Conservation (phyloP, 2,888 invertebrate genomes). For the Hedychridium roseum region DNA sequence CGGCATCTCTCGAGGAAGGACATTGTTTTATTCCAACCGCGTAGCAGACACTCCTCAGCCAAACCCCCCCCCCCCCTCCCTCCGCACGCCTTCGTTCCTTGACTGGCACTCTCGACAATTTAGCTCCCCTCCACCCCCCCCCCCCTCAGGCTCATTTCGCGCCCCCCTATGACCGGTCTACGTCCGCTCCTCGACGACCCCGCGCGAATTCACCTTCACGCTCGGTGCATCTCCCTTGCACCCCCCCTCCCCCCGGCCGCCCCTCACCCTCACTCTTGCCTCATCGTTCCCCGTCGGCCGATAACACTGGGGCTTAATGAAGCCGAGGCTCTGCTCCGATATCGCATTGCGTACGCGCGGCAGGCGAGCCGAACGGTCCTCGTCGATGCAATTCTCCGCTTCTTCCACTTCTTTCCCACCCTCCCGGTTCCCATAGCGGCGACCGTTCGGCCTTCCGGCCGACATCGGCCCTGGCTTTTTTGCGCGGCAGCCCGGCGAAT, state of each 20-base stretch:
- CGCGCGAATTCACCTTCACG: slow-evolving; percentile 14
- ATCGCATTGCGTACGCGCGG: slow-evolving; percentile 42
- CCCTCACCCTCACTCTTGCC: slow-evolving; percentile 9
- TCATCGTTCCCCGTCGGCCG: slow-evolving; percentile 25
- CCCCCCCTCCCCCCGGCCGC: slow-evolving; percentile 12
- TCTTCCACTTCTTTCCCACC: slow-evolving; percentile 7
- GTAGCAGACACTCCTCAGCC: slow-evolving; percentile 60
- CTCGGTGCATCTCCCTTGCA: slow-evolving; percentile 18
- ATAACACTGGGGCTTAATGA: slow-evolving; percentile 49
- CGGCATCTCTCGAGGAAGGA: slow-evolving; percentile 57
- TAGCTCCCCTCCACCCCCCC: slow-evolving; percentile 43
- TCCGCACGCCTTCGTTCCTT: slow-evolving; percentile 34
- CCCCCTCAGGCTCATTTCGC: slow-evolving; percentile 19
- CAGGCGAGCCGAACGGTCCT: slow-evolving; percentile 14
- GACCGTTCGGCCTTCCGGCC: slow-evolving; percentile 19
- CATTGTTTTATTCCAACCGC: slow-evolving; percentile 62
- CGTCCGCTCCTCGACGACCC: slow-evolving; percentile 17
- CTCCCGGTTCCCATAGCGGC: slow-evolving; percentile 19
- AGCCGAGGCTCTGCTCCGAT: slow-evolving; percentile 45
- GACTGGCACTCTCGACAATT: slow-evolving; percentile 58
- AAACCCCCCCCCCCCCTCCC: slow-evolving; percentile 33
- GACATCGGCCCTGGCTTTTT: slow-evolving; percentile 1
- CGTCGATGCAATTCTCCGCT: slow-evolving; percentile 24
- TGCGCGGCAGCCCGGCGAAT: slow-evolving; percentile 22
- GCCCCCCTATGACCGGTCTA: no score